Conservation (phyloP, 2,797 vertebrate species). For the Platalea minor region DNA sequence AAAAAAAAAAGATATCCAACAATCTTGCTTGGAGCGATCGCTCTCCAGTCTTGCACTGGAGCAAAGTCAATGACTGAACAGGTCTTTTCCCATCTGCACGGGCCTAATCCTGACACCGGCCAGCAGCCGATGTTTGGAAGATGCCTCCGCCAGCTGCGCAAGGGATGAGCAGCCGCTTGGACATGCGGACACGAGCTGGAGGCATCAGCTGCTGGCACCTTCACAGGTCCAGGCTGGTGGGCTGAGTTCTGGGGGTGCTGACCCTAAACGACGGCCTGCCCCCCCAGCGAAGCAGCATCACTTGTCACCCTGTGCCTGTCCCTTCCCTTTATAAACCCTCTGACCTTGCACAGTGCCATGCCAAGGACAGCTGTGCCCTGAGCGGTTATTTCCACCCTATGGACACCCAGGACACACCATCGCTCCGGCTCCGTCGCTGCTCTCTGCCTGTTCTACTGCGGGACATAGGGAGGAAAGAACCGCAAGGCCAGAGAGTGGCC, state of each 20-base stretch:
- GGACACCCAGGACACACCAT: rapidly evolving
- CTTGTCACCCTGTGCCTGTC: neutral
- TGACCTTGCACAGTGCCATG: rapidly evolving
- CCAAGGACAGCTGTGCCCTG: neutral
- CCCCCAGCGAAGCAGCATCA: neutral
- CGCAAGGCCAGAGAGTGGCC: neutral
- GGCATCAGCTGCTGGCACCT: neutral
- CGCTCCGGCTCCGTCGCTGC: neutral
- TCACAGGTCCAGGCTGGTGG: neutral
- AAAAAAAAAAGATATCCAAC: neutral
- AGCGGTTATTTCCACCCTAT: rapidly evolving
- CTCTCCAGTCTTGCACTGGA: neutral
- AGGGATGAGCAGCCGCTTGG: neutral
- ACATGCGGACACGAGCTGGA: rapidly evolving
- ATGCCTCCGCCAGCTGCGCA: rapidly evolving
- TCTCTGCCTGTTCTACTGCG: neutral
- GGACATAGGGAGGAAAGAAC: neutral
- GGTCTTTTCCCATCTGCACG: neutral
- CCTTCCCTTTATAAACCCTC: neutral
- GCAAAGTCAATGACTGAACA: neutral
- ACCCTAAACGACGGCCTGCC: neutral
- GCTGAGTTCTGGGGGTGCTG: neutral
- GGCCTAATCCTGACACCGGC: neutral
- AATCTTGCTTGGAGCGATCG: rapidly evolving
- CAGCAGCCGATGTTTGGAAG: neutral